Percentiles rank a stretch among this genome's conserved stretches.
Evolutionary conservation across 2,797 vertebrate genomes (phyloP).

Genomic region (Aplochiton taeniatus): DNA sequence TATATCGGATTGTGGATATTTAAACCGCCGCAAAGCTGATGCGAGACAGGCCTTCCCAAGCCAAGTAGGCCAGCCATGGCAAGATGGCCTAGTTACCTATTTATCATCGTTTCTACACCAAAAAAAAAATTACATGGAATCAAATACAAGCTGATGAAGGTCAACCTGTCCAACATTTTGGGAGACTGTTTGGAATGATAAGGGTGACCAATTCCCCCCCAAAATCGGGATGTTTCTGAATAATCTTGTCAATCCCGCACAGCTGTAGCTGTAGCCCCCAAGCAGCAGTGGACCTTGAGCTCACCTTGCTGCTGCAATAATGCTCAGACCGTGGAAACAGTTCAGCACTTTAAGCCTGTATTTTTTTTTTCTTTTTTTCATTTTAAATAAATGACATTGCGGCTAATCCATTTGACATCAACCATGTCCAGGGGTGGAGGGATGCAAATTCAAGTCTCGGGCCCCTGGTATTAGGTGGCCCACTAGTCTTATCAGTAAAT

Average conservation of each 20-base stretch:
- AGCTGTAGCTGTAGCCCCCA: neutral
- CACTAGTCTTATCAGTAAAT: conserved; percentile 1
- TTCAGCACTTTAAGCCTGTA: neutral
- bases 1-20: too few relatives aligned
- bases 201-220: too few relatives aligned
- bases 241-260: conserved; percentile 2
- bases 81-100: too few relatives aligned
- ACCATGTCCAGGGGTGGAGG: neutral
- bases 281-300: neutral
- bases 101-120: too few relatives aligned
- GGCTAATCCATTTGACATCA: conserved; percentile 2
- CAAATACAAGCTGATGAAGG: too few relatives aligned
- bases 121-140: too few relatives aligned
- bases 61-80: too few relatives aligned
- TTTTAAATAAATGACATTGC: neutral
- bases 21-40: too few relatives aligned
- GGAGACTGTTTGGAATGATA: neutral
- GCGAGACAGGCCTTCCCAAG: too few relatives aligned
- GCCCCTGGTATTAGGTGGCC: neutral
- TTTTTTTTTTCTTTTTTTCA: conserved; percentile 8
- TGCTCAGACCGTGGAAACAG: neutral
- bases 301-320: neutral
- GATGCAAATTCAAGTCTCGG: too few relatives aligned
- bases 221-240: neutral
- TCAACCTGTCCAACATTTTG: neutral